A percentile compares a stretch with the other conserved stretches of the same genome.
phyloP scores from a whole-genome alignment of 2,113 vertebrate genomes.

The Cromileptes altivelis region DNA sequence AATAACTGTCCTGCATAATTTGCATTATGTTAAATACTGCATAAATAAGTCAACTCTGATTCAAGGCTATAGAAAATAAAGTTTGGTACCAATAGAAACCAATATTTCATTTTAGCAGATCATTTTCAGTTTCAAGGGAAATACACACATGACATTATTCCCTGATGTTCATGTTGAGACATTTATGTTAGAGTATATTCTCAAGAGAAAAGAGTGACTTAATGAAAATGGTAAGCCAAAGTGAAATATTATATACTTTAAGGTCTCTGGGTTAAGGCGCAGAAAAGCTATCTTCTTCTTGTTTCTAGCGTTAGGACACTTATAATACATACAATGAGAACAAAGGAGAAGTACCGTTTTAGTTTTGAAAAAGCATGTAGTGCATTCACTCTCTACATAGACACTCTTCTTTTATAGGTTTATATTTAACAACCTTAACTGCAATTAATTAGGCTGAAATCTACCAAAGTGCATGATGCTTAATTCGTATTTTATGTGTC shows the following conservation, averaged over 20 bases:
- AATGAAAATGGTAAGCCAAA: constrained; percentile 21
- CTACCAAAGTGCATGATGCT: constrained; percentile 79
- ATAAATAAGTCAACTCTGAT: constrained; percentile 58
- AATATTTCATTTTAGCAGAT: constrained; percentile 36
- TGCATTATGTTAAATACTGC: constrained; percentile 41
- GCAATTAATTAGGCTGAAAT: constrained; percentile 60
- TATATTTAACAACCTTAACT: constrained; percentile 41
- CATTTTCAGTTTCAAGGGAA: background rate
- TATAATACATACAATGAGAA: constrained; percentile 31
- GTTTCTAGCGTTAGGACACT: constrained; percentile 45
- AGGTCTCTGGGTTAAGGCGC: constrained; percentile 76
- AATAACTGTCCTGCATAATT: constrained; percentile 43
- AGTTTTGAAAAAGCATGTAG: constrained; percentile 50
- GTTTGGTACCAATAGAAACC: constrained; percentile 40
- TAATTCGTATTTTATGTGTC: constrained; percentile 30
- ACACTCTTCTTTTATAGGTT: constrained; percentile 18
- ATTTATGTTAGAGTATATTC: background rate
- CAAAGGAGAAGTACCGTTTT: constrained; percentile 56
- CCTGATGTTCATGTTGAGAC: background rate
- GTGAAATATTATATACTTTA: constrained; percentile 46
- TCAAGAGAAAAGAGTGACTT: background rate
- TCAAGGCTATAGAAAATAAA: constrained; percentile 4
- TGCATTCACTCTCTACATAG: constrained; percentile 50
- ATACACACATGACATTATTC: background rate
- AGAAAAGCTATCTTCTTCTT: constrained; percentile 35